phyloP scores from a whole-genome alignment of 2,888 invertebrate species.

The Drosophila putrida region DNA sequence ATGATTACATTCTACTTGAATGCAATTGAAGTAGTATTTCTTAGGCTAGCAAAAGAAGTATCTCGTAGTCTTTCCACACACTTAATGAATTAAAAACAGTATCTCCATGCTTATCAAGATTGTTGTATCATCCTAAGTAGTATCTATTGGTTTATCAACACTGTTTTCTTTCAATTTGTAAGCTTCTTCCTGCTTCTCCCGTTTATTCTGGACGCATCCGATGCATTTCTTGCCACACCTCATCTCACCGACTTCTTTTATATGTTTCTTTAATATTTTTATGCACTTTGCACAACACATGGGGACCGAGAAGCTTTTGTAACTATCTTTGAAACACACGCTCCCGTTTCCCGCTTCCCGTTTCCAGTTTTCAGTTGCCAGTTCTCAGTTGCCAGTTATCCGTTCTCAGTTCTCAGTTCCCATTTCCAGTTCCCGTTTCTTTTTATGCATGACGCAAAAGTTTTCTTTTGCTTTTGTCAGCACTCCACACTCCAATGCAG shows the following conservation, averaged over 20 bases:
- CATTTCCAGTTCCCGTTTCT: constrained; percentile 46
- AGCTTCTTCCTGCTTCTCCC: background rate
- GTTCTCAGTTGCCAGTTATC: constrained; percentile 23
- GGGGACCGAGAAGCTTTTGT: constrained; percentile 28
- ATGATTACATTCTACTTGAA: too few species aligned
- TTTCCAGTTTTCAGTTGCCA: constrained; percentile 12
- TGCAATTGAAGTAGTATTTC: too few species aligned
- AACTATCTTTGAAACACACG: constrained; percentile 33
- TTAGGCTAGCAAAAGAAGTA: too few species aligned
- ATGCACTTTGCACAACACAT: constrained; percentile 47
- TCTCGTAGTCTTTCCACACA: too few species aligned
- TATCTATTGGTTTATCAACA: constrained; percentile 17
- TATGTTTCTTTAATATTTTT: constrained; percentile 40
- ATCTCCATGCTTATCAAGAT: too few species aligned
- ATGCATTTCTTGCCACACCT: constrained; percentile 37
- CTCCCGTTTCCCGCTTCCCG: constrained; percentile 22
- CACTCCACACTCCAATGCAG: constrained; percentile 1
- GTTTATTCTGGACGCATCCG: constrained; percentile 10
- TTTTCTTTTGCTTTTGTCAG: constrained; percentile 67
- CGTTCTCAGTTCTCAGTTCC: constrained; percentile 21
- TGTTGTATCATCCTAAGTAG: background rate
- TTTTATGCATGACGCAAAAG: constrained; percentile 59
- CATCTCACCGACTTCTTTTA: background rate
- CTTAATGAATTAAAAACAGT: too few species aligned
- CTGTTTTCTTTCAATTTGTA: background rate